A percentile compares a stretch with the other conserved stretches of the same genome.
Conservation (phyloP, 1,140 invertebrate species). For the Scaptomyza hsui region DNA sequence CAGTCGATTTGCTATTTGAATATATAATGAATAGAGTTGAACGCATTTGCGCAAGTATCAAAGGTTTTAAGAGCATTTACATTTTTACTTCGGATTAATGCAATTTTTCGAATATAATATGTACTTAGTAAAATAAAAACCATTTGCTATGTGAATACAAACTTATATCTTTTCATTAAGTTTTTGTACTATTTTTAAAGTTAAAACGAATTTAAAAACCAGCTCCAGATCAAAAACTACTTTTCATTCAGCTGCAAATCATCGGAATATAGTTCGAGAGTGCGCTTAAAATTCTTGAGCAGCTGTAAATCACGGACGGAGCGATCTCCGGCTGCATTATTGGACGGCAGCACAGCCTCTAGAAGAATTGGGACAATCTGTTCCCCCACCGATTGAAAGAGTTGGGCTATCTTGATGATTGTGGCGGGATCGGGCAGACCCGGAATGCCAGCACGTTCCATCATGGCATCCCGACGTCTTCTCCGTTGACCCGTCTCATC, state of each 20-base stretch:
- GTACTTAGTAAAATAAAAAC: too few relatives aligned
- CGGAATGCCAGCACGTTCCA: constrained; percentile 59
- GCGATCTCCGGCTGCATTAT: constrained; percentile 48
- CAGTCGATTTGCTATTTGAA: not conserved
- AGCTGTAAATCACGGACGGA: constrained; percentile 41
- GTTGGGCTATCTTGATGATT: constrained; percentile 75
- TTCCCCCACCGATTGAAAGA: constrained; percentile 72
- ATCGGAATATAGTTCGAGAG: constrained; percentile 35
- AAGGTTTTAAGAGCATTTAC: not conserved
- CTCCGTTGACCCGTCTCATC: constrained; percentile 31
- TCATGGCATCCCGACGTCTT: constrained; percentile 51
- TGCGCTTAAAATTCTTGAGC: constrained; percentile 45
- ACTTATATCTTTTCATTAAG: too few relatives aligned
- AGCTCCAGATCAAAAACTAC: too few relatives aligned
- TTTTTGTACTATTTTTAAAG: too few relatives aligned
- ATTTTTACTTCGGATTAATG: not conserved
- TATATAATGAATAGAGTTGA: not conserved
- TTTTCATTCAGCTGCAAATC: constrained; percentile 27
- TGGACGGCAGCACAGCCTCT: constrained; percentile 64
- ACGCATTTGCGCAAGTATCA: constrained; percentile 17
- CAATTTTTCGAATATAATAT: too few relatives aligned
- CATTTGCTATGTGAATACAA: too few relatives aligned
- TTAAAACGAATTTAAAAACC: too few relatives aligned
- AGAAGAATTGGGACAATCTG: constrained; percentile 72
- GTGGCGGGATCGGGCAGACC: constrained; percentile 77